Evolutionary conservation across 92 coral and sea anemone species (phyloP), one percentile per base, ranked within the genome.

Genomic region (Virgularia gustaviana): DNA sequence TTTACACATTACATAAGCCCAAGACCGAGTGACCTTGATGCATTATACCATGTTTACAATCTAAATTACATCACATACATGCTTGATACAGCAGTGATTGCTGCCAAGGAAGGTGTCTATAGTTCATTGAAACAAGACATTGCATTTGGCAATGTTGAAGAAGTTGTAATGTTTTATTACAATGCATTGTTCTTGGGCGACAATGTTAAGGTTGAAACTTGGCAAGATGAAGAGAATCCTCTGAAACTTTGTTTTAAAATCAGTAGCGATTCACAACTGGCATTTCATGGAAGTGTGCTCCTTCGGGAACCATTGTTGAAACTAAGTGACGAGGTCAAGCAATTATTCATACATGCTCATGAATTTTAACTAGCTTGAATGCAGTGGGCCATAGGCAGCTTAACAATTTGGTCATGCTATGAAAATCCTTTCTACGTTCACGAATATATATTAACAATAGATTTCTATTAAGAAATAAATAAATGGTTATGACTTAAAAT

Each of bases 121-220:
- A 63, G 22, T 10, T 63, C 70, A 9, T 51, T 63, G 25, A 63
- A 38, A 51, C 70, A 63, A 38, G 70, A 63, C 41, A 35, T 63
- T 63, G 70, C 70, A 36, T 63, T 63, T 63, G 70, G 44, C 19
- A 36, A 47, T 23, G 70, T 63, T 6, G 70, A 63, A 36, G 49
- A 63, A 3, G 25, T 63, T 38, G 27, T 63, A 7, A 7, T 63
- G 4, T 32, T 36, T 63, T 63, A 63, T 38, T 22, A 4, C 23
- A 63, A 43, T 13, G 70, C 36, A 24, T 63, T 63, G 25, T 38
- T 47, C 27, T 38, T 38, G 11, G 70, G 38, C 25, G 70, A 63
- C 19, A 13, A 63, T 1, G 70, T 63, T 4, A 36, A 18, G 28
- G 25, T 63, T 1, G 30, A 63, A 20, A 63, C 70, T 16, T 63